Base-by-base conservation (phyloP, 1,140 invertebrate species). In the Drosophila oshimai region DNA sequence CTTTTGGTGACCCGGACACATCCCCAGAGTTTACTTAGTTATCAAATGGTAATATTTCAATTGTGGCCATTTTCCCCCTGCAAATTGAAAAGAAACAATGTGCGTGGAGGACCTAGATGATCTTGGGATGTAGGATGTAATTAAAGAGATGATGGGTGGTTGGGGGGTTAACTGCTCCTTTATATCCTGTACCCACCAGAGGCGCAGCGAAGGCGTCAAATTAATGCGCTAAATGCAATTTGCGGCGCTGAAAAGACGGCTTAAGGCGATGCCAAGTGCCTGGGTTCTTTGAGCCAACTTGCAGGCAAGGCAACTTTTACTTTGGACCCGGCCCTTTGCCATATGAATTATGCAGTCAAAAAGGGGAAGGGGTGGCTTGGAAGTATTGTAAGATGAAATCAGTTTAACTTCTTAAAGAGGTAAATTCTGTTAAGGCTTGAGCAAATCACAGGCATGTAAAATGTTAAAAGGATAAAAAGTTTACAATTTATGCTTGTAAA, bases 151-250 rank as follows among this genome's bases (percentile, higher is more conserved):
- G 26, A n/a, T n/a, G n/a, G n/a, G n/a, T n/a, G n/a, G n/a, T n/a
- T n/a, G 64, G 4, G 22, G 34, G 24, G 26, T 33, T 12, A 41
- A 36, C 15, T 24, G 15, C 34, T 42, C 13, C 22, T 34, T 53
- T 58, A 28, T 13, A 55, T 34, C 45, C 44, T 10, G 12, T 7
- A 33, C 18, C 33, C 28, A 31, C 29, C 28, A n/a, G 6, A 12
- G 26, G 51, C 45, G 17, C 41, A 31, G 74, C 20, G 54, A 57
- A 55, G 54, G 47, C 41, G 53, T 36, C 18, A 84, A 84, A 84
- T 84, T 84, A 84, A 86, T 65, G 69, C 58, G 58, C 75, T 72
- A 84, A 84, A 84, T 84, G 79, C 80, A 84, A 84, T 84, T 74
- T 74, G 74, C 13, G 54, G 74, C 39, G 33, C 37, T 34, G 60